Evolutionary conservation across 2,797 vertebrate species (phyloP).

Genomic region (Sebastes vulpes): DNA sequence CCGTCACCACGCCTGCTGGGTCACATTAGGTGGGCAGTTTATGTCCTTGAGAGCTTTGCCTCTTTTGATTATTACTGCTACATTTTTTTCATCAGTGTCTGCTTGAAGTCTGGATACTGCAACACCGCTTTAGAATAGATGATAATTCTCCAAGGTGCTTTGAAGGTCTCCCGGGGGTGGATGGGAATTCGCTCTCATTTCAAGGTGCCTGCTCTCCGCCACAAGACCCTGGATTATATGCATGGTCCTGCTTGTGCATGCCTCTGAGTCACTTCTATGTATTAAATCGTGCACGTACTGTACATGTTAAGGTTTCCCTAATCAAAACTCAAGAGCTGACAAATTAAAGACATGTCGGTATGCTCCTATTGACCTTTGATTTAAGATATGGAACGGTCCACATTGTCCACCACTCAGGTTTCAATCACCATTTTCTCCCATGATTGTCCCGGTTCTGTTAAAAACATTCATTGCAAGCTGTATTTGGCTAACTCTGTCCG

Average conservation of each 20-base stretch:
- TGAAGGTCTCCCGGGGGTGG: slow-evolving; percentile 40
- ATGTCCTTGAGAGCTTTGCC: slow-evolving; percentile 57
- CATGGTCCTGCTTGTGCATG: background rate
- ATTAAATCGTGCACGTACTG: background rate
- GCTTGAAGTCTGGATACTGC: slow-evolving; percentile 37
- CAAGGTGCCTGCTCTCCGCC: slow-evolving; percentile 25
- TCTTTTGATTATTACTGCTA: slow-evolving; percentile 48
- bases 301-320: background rate
- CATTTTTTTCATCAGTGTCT: slow-evolving; percentile 41
- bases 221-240: slow-evolving; percentile 6
- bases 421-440: background rate
- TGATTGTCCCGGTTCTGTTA: no score
- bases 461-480: background rate
- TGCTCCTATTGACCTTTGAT: background rate
- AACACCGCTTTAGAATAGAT: slow-evolving; percentile 45
- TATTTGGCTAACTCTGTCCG: background rate
- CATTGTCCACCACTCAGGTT: background rate
- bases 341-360: background rate
- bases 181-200: slow-evolving; percentile 39
- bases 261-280: background rate
- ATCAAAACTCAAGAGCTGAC: background rate
- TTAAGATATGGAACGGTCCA: background rate
- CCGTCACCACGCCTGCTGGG: slow-evolving; percentile 1
- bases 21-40: slow-evolving; percentile 21
- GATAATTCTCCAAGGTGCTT: slow-evolving; percentile 57